Percentiles rank a stretch among this genome's conserved stretches.
Evolutionary conservation across 2,113 vertebrate species (phyloP).

Genomic region (Girardinichthys multiradiatus): DNA sequence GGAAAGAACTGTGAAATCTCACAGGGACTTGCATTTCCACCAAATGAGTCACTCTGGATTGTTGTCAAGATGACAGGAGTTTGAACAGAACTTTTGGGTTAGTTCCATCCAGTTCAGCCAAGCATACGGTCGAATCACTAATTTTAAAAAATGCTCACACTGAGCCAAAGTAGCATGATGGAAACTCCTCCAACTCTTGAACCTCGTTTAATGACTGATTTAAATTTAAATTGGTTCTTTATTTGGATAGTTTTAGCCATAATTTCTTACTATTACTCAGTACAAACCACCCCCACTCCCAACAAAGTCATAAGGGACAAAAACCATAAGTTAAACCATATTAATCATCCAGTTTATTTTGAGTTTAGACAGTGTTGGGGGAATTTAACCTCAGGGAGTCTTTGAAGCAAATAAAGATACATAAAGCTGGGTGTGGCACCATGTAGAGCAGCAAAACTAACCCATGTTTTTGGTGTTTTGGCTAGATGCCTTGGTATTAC

Average conservation of each 20-base stretch:
- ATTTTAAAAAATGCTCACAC: background rate
- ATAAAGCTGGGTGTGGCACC: background rate
- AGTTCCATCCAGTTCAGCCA: conserved; percentile 4
- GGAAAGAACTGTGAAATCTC: background rate
- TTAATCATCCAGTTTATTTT: background rate
- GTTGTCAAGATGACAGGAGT: conserved; percentile 24
- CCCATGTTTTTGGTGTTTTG: background rate
- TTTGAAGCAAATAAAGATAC: background rate
- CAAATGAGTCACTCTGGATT: conserved; percentile 37
- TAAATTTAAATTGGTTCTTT: background rate
- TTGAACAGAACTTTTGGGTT: conserved; percentile 22
- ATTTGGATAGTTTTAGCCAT: background rate
- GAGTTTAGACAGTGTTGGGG: background rate
- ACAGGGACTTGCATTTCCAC: background rate
- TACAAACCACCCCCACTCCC: background rate
- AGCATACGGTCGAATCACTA: conserved; percentile 12
- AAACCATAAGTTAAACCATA: background rate
- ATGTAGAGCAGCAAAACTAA: background rate
- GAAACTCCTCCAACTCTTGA: background rate
- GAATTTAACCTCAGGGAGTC: background rate
- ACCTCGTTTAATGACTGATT: background rate
- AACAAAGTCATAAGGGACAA: background rate
- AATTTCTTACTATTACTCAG: background rate
- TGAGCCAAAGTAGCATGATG: conserved; percentile 5
- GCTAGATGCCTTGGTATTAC: background rate